Base-by-base conservation (phyloP, 1,140 invertebrate genomes). In the Samia ricini region DNA sequence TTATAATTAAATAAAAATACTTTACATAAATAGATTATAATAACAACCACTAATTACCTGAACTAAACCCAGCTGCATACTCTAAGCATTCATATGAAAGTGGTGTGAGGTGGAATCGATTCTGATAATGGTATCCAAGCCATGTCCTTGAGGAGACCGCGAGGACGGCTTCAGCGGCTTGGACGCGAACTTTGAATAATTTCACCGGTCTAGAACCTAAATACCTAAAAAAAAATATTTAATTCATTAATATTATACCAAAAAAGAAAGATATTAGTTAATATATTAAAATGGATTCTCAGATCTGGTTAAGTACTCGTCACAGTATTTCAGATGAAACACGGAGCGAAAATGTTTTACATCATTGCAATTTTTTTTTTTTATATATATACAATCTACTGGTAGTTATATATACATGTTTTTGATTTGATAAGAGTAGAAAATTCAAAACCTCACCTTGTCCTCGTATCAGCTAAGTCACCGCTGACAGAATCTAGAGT, bases 71-170 rank as follows among this genome's bases (percentile, higher is more conserved):
- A 0, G 98, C 98, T 0, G 99, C 99, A 91, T 98, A 99, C 83
- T 99, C 99, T 20, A 99, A 89, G 52, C 96, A 96, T 90, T 99
- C 98, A 80, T 99, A 99, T 0, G 98, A 99, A 0, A 99, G 85
- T 1, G 98, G 98, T 0, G 98, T 99, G 7, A 99, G 91, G 90
- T 99, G 98, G 78, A 98, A 98, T 52, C 96, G 92, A 91, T 98
- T 99, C 89, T 99, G 99, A 85, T 99, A 99, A 72, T 98, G 98
- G 78, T 99, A 99, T 84, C 98, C 98, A 0, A 99, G 91, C 99
- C 99, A 99, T 0, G 98, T 98, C 67, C 99, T 93, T 71, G 97
- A 99, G 0, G 98, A 99, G 93, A 99, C 98, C 1, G 99, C 99
- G 7, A 99, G 88, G 0, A 99, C 98, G 6, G 98, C 98, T 91